These are phyloP conservation scores for Ichneumoninae sp. DNA, from an alignment of 2,888 invertebrate species.

Conservation along the genomic window DNA sequence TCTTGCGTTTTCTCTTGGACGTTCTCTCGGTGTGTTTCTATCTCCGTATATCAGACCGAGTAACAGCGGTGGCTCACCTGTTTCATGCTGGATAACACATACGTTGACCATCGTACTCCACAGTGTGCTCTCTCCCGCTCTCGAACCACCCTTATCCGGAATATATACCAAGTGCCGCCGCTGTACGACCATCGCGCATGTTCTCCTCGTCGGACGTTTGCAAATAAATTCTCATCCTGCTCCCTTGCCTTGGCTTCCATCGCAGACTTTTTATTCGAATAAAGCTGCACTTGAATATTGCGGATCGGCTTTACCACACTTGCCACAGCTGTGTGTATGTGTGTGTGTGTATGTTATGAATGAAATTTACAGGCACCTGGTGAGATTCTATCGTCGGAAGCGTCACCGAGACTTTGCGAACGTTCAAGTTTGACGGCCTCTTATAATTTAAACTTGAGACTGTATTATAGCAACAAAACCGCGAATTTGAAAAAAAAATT, in stretches of 20 bases:
- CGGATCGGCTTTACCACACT: conserved; percentile 47
- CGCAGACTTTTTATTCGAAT: conserved; percentile 57
- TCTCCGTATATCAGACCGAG: conserved; percentile 49
- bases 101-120: conserved; percentile 44
- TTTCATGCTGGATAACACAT: conserved; percentile 48
- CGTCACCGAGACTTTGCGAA: conserved; percentile 30
- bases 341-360: conserved; percentile 38
- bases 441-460: background rate
- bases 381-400: conserved; percentile 51
- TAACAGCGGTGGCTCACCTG: conserved; percentile 64
- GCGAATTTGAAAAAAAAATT: too few relatives aligned
- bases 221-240: conserved; percentile 53
- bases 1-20: background rate
- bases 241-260: conserved; percentile 44
- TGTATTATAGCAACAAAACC: background rate
- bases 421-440: background rate
- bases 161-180: conserved; percentile 31
- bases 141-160: conserved; percentile 14
- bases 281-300: conserved; percentile 19
- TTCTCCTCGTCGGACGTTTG: conserved; percentile 49
- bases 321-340: background rate
- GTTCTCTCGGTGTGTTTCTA: conserved; percentile 26
- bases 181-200: conserved; percentile 46
- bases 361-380: conserved; percentile 56
- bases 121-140: conserved; percentile 36